Evolutionary conservation across 1,140 invertebrate genomes (phyloP).

Genomic region (Diabrotica undecimpunctata): DNA sequence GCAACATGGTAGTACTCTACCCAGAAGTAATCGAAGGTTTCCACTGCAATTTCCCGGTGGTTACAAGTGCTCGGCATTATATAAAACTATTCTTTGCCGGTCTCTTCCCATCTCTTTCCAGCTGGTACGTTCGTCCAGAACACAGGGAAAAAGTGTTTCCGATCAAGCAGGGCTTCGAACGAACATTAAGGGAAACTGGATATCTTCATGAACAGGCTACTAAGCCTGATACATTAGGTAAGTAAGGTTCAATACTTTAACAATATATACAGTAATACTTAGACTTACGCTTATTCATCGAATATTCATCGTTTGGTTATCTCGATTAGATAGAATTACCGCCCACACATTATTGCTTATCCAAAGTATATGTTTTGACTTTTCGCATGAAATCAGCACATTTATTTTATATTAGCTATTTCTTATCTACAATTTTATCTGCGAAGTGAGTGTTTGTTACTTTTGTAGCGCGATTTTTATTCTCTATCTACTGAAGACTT

Average conservation of each 20-base stretch:
- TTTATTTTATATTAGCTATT: too few relatives aligned
- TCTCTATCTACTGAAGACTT: too few relatives aligned
- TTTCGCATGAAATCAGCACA: too few relatives aligned
- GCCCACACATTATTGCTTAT: too few relatives aligned
- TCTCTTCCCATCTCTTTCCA: conserved; percentile 51
- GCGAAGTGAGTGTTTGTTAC: too few relatives aligned
- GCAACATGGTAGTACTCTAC: conserved; percentile 61
- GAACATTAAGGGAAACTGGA: conserved; percentile 65
- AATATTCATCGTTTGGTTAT: too few relatives aligned
- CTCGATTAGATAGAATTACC: too few relatives aligned
- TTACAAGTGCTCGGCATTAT: conserved; percentile 41
- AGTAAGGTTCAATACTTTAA: conserved; percentile 17
- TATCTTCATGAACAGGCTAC: conserved; percentile 83
- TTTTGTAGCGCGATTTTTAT: too few relatives aligned
- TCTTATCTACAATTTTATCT: too few relatives aligned
- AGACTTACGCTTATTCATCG: too few relatives aligned
- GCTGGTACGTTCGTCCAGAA: conserved; percentile 55
- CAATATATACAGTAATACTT: background rate
- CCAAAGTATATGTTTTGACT: too few relatives aligned
- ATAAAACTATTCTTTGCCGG: conserved; percentile 55
- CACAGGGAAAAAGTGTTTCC: conserved; percentile 61
- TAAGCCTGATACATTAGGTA: conserved; percentile 89
- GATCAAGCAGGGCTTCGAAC: conserved; percentile 48
- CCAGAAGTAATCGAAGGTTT: conserved; percentile 66
- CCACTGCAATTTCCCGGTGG: conserved; percentile 64